phyloP scores from a whole-genome alignment of 2,797 vertebrate genomes.

The Sebastes baramenuke region DNA sequence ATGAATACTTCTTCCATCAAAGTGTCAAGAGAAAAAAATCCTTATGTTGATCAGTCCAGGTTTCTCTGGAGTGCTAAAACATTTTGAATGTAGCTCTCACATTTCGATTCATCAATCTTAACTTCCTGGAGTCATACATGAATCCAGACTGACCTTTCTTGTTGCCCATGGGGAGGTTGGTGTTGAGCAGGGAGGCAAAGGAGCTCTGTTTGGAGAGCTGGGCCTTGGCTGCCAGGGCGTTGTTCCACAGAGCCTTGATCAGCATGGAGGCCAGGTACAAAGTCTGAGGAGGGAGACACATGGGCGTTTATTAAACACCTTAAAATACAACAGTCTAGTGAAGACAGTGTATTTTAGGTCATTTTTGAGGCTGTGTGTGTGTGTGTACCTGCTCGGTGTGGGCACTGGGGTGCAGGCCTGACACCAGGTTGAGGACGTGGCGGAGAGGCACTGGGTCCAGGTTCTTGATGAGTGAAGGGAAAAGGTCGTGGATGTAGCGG shows the following conservation, averaged over 20 bases:
- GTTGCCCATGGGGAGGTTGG: constrained; percentile 96
- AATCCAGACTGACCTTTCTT: constrained; percentile 89
- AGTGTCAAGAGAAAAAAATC: background rate
- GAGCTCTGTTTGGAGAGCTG: constrained; percentile 99
- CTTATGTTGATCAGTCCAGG: background rate
- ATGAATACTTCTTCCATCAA: background rate
- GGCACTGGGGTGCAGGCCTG: constrained; percentile 94
- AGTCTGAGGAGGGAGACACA: constrained; percentile 81
- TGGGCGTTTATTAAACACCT: background rate
- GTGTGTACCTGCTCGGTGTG: constrained; percentile 95
- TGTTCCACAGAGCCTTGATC: constrained; percentile 99
- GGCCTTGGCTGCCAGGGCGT: constrained; percentile 96
- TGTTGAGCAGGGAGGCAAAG: constrained; percentile 97
- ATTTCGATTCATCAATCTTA: background rate
- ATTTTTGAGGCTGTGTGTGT: background rate
- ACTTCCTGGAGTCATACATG: background rate
- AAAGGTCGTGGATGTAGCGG: constrained; percentile 98
- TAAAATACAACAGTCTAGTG: background rate
- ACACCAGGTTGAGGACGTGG: constrained; percentile 97
- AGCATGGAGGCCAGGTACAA: constrained; percentile 98
- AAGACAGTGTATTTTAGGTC: too few species aligned
- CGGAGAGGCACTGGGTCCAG: constrained; percentile 97
- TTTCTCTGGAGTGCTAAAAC: background rate
- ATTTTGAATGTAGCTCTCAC: background rate
- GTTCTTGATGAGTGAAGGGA: constrained; percentile 98